Evolutionary conservation across 2,888 invertebrate species (phyloP).

Genomic region (Callinectes sapidus): DNA sequence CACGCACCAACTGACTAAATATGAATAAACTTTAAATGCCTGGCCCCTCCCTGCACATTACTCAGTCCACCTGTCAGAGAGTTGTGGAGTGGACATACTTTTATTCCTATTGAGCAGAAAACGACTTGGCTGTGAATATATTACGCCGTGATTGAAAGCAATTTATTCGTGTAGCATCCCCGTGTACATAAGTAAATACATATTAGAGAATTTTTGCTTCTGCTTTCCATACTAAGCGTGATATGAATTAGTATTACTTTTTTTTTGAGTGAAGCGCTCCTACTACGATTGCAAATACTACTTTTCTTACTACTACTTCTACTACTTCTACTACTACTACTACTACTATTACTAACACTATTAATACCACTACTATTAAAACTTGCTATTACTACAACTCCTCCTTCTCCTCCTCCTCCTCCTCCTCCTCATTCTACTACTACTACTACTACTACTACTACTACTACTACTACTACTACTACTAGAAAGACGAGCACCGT

Average conservation of each 20-base stretch:
- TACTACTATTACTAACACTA: not conserved
- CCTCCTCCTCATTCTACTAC: not conserved
- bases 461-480: not conserved
- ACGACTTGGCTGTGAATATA: not conserved
- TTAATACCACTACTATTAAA: not conserved
- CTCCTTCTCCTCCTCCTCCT: not conserved
- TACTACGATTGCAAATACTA: not conserved
- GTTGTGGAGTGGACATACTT: not conserved
- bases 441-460: not conserved
- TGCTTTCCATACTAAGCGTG: not conserved
- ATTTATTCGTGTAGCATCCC: not conserved
- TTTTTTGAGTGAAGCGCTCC: too few species aligned
- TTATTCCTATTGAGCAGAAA: not conserved
- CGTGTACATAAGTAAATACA: not conserved
- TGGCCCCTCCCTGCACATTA: not conserved
- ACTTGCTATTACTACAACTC: too few species aligned
- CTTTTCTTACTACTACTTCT: not conserved
- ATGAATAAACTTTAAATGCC: not conserved
- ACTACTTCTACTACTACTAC: not conserved
- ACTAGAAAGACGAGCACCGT: not conserved
- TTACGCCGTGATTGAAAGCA: not conserved
- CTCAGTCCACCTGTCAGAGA: not conserved
- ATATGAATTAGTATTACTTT: not conserved
- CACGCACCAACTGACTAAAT: not conserved
- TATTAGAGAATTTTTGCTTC: not conserved